Base-by-base conservation (phyloP, 2,888 invertebrate genomes). In the Heteromurus nitidus region DNA sequence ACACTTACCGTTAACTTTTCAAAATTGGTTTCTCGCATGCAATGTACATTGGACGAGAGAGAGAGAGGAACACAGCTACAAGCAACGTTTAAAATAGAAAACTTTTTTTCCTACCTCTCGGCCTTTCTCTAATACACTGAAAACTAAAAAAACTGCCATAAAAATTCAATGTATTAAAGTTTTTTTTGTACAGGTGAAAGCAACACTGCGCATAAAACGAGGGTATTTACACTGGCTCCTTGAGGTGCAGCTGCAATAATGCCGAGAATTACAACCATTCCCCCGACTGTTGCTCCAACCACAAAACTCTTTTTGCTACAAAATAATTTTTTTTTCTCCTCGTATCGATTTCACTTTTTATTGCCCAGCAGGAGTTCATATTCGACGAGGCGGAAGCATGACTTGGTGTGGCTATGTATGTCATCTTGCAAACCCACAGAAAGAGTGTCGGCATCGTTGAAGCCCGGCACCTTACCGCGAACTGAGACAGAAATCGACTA, bases 11-110 rank as follows among this genome's bases (percentile, higher is more conserved):
- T 28, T 50, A 55, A 55, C 9, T 24, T 47, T 67, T 68, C 77
- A 84, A 84, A n/a, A 84, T 84, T 84, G 76, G 73, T 82, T 84
- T 80, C 69, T 82, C 44, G 84, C 84, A 84, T 84, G 84, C 84
- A 70, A 84, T 79, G 44, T n/a, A 47, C n/a, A n/a, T n/a, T n/a
- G n/a, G n/a, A n/a, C n/a, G n/a, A n/a, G n/a, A n/a, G n/a, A n/a
- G n/a, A n/a, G n/a, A n/a, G n/a, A n/a, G n/a, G n/a, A n/a, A n/a
- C n/a, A n/a, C n/a, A n/a, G n/a, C n/a, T n/a, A n/a, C n/a, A n/a
- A n/a, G n/a, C n/a, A n/a, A n/a, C n/a, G n/a, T n/a, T n/a, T n/a
- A n/a, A n/a, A n/a, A n/a, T n/a, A n/a, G n/a, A n/a, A n/a, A n/a
- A n/a, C n/a, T n/a, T n/a, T n/a, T n/a, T n/a, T n/a, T n/a, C n/a